A percentile compares a stretch with the other conserved stretches of the same genome.
phyloP scores from a whole-genome alignment of 2,888 invertebrate genomes.

The Calameuta pallipes region DNA sequence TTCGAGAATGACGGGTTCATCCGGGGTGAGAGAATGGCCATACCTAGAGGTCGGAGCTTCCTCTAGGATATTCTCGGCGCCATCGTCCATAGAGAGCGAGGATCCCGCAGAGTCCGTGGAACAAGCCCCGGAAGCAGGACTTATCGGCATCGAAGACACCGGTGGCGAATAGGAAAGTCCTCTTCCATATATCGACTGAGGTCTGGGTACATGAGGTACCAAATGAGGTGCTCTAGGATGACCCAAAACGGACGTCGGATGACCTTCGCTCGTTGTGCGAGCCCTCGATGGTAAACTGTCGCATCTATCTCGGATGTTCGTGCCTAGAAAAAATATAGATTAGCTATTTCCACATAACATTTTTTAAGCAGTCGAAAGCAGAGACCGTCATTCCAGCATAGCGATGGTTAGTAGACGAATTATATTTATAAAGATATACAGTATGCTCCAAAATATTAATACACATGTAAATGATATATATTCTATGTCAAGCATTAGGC shows the following conservation, averaged over 20 bases:
- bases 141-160: constrained; percentile 70
- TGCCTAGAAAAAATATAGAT: constrained; percentile 52
- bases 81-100: constrained; percentile 75
- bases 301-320: constrained; percentile 76
- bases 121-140: constrained; percentile 72
- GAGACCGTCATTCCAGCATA: constrained; percentile 44
- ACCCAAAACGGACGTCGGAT: constrained; percentile 54
- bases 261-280: constrained; percentile 74
- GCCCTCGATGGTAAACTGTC: constrained; percentile 86
- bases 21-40: constrained; percentile 71
- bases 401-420: constrained; percentile 41
- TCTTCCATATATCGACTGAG: constrained; percentile 66
- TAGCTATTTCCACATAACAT: constrained; percentile 8
- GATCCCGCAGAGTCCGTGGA: constrained; percentile 78
- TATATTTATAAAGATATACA: constrained; percentile 30
- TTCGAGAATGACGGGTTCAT: constrained; percentile 75
- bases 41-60: constrained; percentile 60
- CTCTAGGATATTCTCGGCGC: constrained; percentile 64
- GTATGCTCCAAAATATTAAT: constrained; percentile 1
- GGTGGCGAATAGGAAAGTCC: constrained; percentile 69
- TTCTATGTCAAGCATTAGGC: constrained; percentile 34
- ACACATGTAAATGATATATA: constrained; percentile 8
- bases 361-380: constrained; percentile 32
- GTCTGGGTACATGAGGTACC: constrained; percentile 65
- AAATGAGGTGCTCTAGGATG: constrained; percentile 64